These are phyloP conservation scores for Leptosomus discolor DNA, from an alignment of 2,113 vertebrate genomes.

Conservation along the genomic window DNA sequence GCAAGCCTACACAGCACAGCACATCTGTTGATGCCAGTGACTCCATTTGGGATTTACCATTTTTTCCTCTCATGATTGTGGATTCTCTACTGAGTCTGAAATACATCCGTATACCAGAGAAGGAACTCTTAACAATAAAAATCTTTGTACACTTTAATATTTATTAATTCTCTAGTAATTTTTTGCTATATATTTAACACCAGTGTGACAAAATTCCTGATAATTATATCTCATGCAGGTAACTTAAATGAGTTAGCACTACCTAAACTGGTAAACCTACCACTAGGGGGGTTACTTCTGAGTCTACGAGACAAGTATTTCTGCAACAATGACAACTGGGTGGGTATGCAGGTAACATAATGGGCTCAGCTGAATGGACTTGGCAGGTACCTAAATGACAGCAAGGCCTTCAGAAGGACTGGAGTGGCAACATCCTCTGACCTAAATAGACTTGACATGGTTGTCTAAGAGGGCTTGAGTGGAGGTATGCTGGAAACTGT, in stretches of 20 bases:
- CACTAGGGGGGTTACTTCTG: not conserved
- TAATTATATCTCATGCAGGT: slow-evolving; percentile 17
- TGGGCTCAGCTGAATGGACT: not conserved
- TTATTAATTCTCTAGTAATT: not conserved
- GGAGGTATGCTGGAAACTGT: not conserved
- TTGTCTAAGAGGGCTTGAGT: not conserved
- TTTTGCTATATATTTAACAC: slow-evolving; percentile 25
- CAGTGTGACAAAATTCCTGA: slow-evolving; percentile 3
- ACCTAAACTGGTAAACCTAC: not conserved
- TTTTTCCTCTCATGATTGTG: not conserved
- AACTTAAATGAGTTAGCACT: slow-evolving; percentile 33
- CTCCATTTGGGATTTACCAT: not conserved
- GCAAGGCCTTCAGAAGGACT: not conserved
- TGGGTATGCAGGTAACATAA: not conserved
- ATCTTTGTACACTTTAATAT: not conserved
- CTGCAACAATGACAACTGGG: not conserved
- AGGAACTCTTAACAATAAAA: not conserved
- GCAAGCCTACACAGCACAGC: not conserved
- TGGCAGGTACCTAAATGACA: not conserved
- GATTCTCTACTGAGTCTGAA: not conserved
- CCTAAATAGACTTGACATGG: not conserved
- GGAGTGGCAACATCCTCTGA: not conserved
- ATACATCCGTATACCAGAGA: not conserved
- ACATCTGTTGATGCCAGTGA: not conserved
- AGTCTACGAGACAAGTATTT: not conserved